Base-by-base conservation (phyloP, 2,797 vertebrate species). In the Pangasius larnaudii region DNA sequence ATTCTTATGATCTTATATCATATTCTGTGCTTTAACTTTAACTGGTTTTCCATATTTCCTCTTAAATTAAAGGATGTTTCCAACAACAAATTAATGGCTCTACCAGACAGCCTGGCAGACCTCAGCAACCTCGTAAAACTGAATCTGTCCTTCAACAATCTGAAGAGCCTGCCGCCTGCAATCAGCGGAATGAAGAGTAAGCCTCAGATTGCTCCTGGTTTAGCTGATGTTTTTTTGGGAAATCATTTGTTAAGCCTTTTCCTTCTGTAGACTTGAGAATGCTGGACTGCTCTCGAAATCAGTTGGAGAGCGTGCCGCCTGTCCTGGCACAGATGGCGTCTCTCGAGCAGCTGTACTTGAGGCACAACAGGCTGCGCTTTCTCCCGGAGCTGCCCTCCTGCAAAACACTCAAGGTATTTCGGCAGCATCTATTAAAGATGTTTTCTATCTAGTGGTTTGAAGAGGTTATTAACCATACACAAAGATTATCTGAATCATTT, bases 111-210 rank as follows among this genome's bases (percentile, higher is more conserved):
- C 86, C 93, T 97, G 90, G 94, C 94, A 86, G 93, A 93, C 88
- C 94, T 98, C 2, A 79, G 89, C 85, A 94, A 90, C 59, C 88
- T 98, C 56, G 87, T 95, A 83, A 91, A 94, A 61, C 95, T 98
- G 86, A 96, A 94, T 80, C 84, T 98, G 93, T 93, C 97, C 88
- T 92, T 89, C 86, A 98, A 98, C 92, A 95, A 95, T 2, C 93
- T 98, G 91, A 96, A 77, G 92, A 93, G 71, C 90, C 94, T 98
- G 79, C 97, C 97, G 49, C 88, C 91, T 84, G 95, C 96, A 59
- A 95, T 98, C 93, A 95, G 95, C 53, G 89, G 91, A 63, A 96
- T 98, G 96, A 97, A 93, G 94, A 97, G 97, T 97, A 96, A 96
- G 88, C 87, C 58, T 90, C 71, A 16, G 74, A 82, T 78, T 51